Evolutionary conservation across 2,888 invertebrate species (phyloP).

Genomic region (Periphyllus acericola): DNA sequence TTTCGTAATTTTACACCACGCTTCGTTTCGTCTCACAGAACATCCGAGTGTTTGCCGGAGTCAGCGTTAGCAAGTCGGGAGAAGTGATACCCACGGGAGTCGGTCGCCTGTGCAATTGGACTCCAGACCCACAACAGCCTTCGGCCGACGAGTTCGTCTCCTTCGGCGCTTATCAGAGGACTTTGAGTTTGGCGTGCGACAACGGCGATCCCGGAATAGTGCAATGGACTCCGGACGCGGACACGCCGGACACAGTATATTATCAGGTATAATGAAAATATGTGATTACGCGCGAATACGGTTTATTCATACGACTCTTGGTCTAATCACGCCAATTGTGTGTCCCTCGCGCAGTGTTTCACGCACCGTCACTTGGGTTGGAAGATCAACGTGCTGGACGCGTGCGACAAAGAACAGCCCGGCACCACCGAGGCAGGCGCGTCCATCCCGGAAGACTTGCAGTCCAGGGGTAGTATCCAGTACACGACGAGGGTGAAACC

Average conservation of each 20-base stretch:
- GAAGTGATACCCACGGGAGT: conserved; percentile 79
- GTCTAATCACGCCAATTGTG: background rate
- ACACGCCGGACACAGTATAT: conserved; percentile 91
- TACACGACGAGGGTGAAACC: conserved; percentile 75
- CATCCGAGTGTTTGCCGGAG: conserved; percentile 85
- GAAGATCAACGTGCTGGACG: conserved; percentile 91
- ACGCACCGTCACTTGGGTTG: conserved; percentile 93
- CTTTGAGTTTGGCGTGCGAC: conserved; percentile 84
- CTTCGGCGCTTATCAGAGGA: conserved; percentile 90
- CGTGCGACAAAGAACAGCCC: conserved; percentile 74
- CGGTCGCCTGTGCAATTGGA: conserved; percentile 90
- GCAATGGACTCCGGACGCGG: conserved; percentile 85
- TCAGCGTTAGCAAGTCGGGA: conserved; percentile 76
- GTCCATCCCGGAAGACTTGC: conserved; percentile 70
- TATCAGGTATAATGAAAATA: conserved; percentile 87
- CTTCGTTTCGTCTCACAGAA: conserved; percentile 69
- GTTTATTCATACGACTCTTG: background rate
- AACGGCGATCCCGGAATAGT: conserved; percentile 85
- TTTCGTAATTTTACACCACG: background rate
- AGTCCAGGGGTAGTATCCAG: conserved; percentile 73
- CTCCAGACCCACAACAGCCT: conserved; percentile 78
- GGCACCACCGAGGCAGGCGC: conserved; percentile 66
- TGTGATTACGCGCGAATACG: too few relatives aligned
- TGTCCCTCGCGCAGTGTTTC: conserved; percentile 76
- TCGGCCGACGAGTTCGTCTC: conserved; percentile 83